Evolutionary conservation across 2,113 vertebrate species (phyloP).

Genomic region (Pseudopodoces humilis): DNA sequence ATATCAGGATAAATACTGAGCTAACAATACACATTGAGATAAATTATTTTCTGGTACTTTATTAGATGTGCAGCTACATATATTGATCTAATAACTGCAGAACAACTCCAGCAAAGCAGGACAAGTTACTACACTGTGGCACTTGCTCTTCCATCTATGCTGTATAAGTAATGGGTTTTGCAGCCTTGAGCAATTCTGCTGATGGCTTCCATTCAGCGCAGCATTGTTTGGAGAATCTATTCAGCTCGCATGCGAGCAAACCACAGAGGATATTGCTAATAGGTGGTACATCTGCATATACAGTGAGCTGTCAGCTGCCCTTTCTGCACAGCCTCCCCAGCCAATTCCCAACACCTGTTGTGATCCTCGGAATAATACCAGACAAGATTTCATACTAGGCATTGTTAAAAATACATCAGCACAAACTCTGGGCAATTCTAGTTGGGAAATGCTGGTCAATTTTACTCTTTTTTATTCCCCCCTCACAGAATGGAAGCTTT

Average conservation of each 20-base stretch:
- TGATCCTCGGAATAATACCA: not conserved
- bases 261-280: conserved; percentile 30
- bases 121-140: not conserved
- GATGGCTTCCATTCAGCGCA: conserved; percentile 28
- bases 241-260: conserved; percentile 25
- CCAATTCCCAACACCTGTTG: conserved; percentile 44
- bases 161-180: conserved; percentile 20
- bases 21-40: not conserved
- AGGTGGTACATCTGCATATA: conserved; percentile 36
- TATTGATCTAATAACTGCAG: not conserved
- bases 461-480: accelerated
- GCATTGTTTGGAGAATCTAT: not conserved
- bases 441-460: not conserved
- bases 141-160: not conserved
- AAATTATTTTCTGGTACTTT: not conserved
- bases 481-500: not conserved
- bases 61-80: not conserved
- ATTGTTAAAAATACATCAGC: conserved; percentile 27
- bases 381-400: not conserved
- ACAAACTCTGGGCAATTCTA: not conserved
- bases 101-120: conserved; percentile 2
- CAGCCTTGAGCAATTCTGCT: conserved; percentile 32
- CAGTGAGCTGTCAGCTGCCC: conserved; percentile 29
- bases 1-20: not conserved
- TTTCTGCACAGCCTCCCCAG: conserved; percentile 31